Evolutionary conservation across 2,888 invertebrate species (phyloP).

Genomic region (Cistogaster globosa): DNA sequence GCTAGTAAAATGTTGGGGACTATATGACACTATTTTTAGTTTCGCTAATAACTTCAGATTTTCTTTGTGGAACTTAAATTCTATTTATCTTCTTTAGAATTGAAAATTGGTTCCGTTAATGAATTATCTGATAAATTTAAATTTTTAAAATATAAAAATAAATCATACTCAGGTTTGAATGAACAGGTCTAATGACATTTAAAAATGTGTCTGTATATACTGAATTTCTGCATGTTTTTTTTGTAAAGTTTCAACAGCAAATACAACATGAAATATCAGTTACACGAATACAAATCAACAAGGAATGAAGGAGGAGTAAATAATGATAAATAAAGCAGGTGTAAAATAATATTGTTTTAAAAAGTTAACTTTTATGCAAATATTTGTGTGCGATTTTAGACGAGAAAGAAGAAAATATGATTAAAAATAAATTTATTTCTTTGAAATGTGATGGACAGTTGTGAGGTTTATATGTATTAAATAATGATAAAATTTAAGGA

Average conservation of each 20-base stretch:
- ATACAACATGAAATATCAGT: constrained; percentile 41
- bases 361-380: not conserved
- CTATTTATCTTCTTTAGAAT: no score
- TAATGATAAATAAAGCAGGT: constrained; percentile 19
- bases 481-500: no score
- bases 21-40: no score
- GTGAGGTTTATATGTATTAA: not conserved
- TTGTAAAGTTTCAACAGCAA: not conserved
- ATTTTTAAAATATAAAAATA: no score
- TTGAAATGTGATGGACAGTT: constrained; percentile 21
- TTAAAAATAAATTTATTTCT: not conserved
- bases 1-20: no score
- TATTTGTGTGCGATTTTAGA: not conserved
- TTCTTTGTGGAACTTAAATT: no score
- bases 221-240: not conserved
- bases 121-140: no score
- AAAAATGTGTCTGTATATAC: not conserved
- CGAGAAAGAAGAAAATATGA: not conserved
- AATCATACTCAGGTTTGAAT: no score
- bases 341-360: constrained; percentile 38
- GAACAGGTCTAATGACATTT: not conserved
- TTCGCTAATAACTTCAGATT: no score
- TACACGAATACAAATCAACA: constrained; percentile 27
- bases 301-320: not conserved
- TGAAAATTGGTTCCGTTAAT: no score